Base-by-base conservation (phyloP, 2,113 vertebrate genomes). In the Lagenorhynchus albirostris region DNA sequence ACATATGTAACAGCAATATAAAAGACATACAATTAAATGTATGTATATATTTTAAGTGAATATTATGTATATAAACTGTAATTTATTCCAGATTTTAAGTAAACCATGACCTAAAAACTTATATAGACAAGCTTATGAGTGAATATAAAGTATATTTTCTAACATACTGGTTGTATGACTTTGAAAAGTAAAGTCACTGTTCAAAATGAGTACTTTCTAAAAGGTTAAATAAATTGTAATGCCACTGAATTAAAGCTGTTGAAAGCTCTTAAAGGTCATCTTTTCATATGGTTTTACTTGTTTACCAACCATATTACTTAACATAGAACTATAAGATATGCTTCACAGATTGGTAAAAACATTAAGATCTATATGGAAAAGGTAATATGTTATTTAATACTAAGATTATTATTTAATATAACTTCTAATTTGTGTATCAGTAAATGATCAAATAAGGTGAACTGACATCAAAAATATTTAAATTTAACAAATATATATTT, bases 141-240 rank as follows among this genome's bases (percentile, higher is more conserved):
- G 94, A 93, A 87, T 93, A 94, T 87, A 89, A 91, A 89, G 14
- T 94, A 91, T 20, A 76, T 94, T 98, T 98, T 96, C 82, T 79
- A 67, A 85, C 38, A 97, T 92, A 97, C 85, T 96, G 65, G 85
- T 97, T 97, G 85, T 92, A 94, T 94, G 96, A 89, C 7, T 41
- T 93, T 98, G 83, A 93, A 98, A 97, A 97, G 92, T 94, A 97
- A 98, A 98, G n/a, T 71, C 96, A 82, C 58, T 98, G 97, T 98
- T 98, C 98, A 98, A 98, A 98, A 97, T 96, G 94, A 98, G 79
- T 95, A 96, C 70, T 96, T 95, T 98, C 79, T 96, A 95, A 99
- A 99, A 99, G 98, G 98, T 99, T 99, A 99, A 98, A 98, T 98
- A 98, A 98, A 98, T 98, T 99, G 98, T 98, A 98, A 96, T 98